Base-by-base conservation (phyloP, 2,888 invertebrate genomes). In the Platycnemis pennipes region DNA sequence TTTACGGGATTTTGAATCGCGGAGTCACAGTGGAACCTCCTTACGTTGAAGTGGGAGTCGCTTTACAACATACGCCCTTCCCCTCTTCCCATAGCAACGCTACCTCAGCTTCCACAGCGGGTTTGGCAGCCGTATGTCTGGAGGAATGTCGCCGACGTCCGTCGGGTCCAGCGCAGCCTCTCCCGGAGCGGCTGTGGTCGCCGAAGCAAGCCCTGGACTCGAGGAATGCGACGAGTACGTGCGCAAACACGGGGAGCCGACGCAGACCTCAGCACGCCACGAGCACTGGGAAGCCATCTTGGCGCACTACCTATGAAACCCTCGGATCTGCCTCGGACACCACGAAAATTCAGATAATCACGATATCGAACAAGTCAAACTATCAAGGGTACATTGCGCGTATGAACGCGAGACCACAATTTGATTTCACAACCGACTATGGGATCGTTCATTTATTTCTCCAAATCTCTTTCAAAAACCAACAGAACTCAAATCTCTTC, bases 81-180 rank as follows among this genome's bases (percentile, higher is more conserved):
- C 95, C 94, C 94, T 94, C 94, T 63, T 94, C 94, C 96, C 96
- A 0, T 96, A 98, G 97, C 97, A 97, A 96, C 96, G 97, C 37
- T 98, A 98, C 96, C 96, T 96, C 0, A 96, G 97, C 37, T 98
- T 97, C 96, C 96, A 97, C 95, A 97, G 96, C 95, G 97, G 97
- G 31, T 97, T 97, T 95, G 98, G 98, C 26, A 96, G 97, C 45
- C 97, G 97, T 89, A 96, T 98, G 45, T 96, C 97, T 49, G 96
- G 96, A 95, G 97, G 97, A 13, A 97, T 97, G 94, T 96, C 97
- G 8, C 96, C 91, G 45, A 91, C 91, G 31, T 22, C 91, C 22
- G 91, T 98, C 96, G 97, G 97, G 94, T 97, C 97, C 87, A 97
- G 97, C 94, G 96, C 96, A 95, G 95, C 96, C 95, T 95, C 95